Percentiles rank a stretch among this genome's conserved stretches.
phyloP scores from a whole-genome alignment of 2,797 vertebrate genomes.

The Bradypodion ventrale region DNA sequence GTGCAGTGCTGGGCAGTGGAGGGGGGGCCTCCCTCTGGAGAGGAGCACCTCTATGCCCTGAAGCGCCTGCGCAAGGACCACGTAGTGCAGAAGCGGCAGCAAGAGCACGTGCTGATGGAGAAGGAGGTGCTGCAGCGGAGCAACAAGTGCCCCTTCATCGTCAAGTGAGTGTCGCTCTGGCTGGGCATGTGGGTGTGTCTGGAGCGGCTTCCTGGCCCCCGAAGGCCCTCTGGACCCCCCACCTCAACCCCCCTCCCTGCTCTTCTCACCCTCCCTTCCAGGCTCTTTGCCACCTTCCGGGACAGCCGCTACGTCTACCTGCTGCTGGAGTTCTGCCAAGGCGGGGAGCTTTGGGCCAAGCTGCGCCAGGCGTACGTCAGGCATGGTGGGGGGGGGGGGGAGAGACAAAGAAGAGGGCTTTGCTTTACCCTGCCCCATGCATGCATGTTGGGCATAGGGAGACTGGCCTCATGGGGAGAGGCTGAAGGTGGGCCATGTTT shows the following conservation, averaged over 20 bases:
- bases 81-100: conserved; percentile 79
- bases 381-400: not conserved
- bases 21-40: not conserved
- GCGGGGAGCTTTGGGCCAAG: conserved; percentile 87
- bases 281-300: conserved; percentile 80
- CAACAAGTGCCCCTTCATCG: conserved; percentile 79
- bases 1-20: conserved; percentile 2
- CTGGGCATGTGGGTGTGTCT: not conserved
- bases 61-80: conserved; percentile 83
- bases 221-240: too few relatives aligned
- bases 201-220: too few relatives aligned
- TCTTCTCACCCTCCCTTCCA: conserved; percentile 31
- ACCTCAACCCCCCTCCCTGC: too few relatives aligned
- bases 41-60: conserved; percentile 76
- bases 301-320: conserved; percentile 82
- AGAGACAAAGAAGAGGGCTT: too few relatives aligned
- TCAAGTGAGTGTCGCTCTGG: conserved; percentile 72
- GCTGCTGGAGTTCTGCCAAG: conserved; percentile 85
- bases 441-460: too few relatives aligned
- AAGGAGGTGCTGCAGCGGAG: conserved; percentile 78
- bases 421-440: too few relatives aligned
- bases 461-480: too few relatives aligned
- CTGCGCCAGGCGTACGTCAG: conserved; percentile 81
- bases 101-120: conserved; percentile 81
- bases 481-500: too few relatives aligned